Conservation (phyloP, 2,113 vertebrate species). For the Tyrannus savana region DNA sequence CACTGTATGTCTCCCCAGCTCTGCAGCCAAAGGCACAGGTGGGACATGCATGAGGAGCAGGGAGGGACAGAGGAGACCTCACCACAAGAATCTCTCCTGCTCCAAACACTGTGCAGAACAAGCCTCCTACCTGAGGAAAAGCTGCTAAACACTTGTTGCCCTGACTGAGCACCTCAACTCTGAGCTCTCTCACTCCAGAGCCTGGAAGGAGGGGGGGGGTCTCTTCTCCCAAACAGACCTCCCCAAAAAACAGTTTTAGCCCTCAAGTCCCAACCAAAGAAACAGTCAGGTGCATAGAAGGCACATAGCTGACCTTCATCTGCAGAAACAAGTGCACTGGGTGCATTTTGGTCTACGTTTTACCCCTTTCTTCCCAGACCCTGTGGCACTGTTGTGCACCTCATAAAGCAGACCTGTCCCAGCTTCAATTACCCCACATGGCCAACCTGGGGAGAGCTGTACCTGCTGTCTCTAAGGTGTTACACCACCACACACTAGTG, state of each 20-base stretch:
- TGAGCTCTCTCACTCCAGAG: not conserved
- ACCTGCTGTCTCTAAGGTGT: not conserved
- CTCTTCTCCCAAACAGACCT: not conserved
- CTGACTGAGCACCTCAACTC: not conserved
- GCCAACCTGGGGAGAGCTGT: not conserved
- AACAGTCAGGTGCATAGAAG: not conserved
- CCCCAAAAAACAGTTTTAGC: not conserved
- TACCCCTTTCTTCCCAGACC: not conserved
- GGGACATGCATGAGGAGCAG: not conserved
- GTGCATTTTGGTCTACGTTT: not conserved
- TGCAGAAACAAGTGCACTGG: not conserved
- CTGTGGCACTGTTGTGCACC: not conserved
- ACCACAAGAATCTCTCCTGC: not conserved
- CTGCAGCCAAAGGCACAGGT: constrained; percentile 12
- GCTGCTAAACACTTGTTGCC: not conserved
- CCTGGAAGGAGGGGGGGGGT: not conserved
- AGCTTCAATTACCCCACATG: fast-evolving
- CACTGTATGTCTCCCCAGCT: not conserved
- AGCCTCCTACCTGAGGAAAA: not conserved
- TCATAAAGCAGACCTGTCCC: not conserved
- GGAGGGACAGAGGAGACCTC: not conserved
- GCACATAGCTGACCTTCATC: not conserved
- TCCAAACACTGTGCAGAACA: not conserved
- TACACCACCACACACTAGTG: fast-evolving
- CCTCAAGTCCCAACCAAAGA: not conserved